phyloP scores from a whole-genome alignment of 2,888 invertebrate species.

The Philhelius pedissequus region DNA sequence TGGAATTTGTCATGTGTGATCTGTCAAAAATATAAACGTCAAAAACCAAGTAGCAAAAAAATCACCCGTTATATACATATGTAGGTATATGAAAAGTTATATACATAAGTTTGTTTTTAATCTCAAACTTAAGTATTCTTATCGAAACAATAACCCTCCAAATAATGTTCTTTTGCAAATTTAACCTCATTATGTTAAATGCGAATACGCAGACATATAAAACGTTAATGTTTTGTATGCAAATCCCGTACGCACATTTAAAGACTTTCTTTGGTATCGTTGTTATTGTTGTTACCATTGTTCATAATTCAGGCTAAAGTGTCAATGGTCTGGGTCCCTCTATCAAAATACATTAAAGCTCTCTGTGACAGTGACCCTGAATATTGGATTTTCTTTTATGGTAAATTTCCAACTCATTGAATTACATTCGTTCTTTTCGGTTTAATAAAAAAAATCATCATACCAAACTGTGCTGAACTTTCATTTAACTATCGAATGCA shows the following conservation, averaged over 20 bases:
- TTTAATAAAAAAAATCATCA: not conserved
- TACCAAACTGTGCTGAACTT: not conserved
- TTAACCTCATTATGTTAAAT: not conserved
- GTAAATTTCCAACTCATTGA: not conserved
- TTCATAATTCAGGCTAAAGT: not conserved
- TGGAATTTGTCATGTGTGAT: too few species aligned
- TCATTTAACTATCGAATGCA: constrained; percentile 31
- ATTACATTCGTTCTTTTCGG: not conserved
- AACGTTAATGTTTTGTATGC: not conserved
- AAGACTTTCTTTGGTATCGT: not conserved
- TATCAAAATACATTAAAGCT: not conserved
- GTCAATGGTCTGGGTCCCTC: not conserved
- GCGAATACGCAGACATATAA: too few species aligned
- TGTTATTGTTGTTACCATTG: not conserved
- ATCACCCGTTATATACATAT: too few species aligned
- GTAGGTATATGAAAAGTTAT: too few species aligned
- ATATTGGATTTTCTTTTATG: constrained; percentile 15
- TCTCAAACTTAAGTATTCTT: too few species aligned
- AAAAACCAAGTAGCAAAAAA: too few species aligned
- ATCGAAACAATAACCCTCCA: not conserved
- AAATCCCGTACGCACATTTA: not conserved
- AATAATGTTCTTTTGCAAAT: not conserved
- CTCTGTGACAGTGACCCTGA: constrained; percentile 40
- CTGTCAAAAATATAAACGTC: too few species aligned
- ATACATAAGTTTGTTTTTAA: too few species aligned